phyloP scores from a whole-genome alignment of 2,113 vertebrate genomes.

The Anthoscopus minutus region DNA sequence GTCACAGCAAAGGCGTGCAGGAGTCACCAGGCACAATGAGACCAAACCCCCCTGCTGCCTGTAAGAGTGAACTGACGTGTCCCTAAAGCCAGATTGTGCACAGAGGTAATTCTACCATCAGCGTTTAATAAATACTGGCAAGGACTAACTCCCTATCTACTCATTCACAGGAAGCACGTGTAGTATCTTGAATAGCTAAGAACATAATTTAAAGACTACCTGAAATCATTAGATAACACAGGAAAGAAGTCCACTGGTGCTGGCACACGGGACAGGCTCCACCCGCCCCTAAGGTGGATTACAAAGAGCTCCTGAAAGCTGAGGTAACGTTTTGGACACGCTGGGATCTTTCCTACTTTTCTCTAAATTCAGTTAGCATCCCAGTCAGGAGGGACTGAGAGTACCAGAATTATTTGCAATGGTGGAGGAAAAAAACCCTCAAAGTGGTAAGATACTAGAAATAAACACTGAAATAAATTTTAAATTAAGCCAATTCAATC shows the following conservation, averaged over 20 bases:
- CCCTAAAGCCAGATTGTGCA: neutral
- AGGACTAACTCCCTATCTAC: neutral
- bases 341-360: neutral
- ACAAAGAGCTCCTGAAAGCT: neutral
- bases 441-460: neutral
- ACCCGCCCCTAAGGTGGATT: neutral
- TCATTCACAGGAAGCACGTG: neutral
- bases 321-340: rapidly evolving
- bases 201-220: neutral
- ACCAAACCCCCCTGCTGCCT: neutral
- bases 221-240: neutral
- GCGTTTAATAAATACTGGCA: neutral
- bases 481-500: neutral
- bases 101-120: neutral
- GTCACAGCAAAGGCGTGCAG: neutral
- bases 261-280: neutral
- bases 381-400: neutral
- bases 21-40: neutral
- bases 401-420: neutral
- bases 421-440: rapidly evolving
- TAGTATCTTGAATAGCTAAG: neutral
- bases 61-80: neutral
- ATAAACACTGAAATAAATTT: neutral
- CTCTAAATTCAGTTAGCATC: neutral
- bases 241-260: neutral